These are phyloP conservation scores for Chymomyza costata DNA, from an alignment of 1,140 invertebrate genomes.

Conservation along the genomic window DNA sequence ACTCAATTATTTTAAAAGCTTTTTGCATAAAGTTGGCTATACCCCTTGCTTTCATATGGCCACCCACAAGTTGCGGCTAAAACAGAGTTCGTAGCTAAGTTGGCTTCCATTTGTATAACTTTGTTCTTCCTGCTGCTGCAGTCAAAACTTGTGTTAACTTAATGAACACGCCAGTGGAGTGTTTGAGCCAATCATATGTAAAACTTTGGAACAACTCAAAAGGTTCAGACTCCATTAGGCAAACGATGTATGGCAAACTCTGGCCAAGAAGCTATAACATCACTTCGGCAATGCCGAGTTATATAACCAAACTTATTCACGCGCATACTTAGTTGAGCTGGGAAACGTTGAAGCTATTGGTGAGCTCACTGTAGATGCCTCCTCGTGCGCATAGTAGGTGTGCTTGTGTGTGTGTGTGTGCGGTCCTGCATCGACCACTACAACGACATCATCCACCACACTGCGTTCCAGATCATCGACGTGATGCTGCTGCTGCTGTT, in stretches of 20 bases:
- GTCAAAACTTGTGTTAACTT: constrained; percentile 28
- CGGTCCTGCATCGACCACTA: constrained; percentile 57
- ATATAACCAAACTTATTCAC: too few relatives aligned
- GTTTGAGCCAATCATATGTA: constrained; percentile 25
- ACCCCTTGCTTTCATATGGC: too few relatives aligned
- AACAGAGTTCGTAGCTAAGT: too few relatives aligned
- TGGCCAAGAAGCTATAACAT: constrained; percentile 28
- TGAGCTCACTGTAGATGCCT: constrained; percentile 21
- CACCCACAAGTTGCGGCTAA: too few relatives aligned
- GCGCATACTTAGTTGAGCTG: constrained; percentile 49
- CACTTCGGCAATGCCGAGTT: constrained; percentile 25
- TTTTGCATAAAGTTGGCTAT: constrained; percentile 60
- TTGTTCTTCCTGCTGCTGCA: too few relatives aligned
- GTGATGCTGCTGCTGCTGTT: constrained; percentile 7
- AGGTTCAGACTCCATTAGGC: constrained; percentile 11
- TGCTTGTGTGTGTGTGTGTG: constrained; percentile 24
- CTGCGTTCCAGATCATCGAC: constrained; percentile 44
- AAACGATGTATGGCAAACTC: constrained; percentile 28
- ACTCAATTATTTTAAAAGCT: constrained; percentile 74
- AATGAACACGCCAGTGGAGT: constrained; percentile 37
- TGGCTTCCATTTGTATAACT: too few relatives aligned
- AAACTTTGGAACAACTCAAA: constrained; percentile 26
- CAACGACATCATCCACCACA: constrained; percentile 51
- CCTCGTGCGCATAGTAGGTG: constrained; percentile 53
- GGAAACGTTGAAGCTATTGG: constrained; percentile 23